phyloP scores from a whole-genome alignment of 2,888 invertebrate species.

The Eustalomyia histrio region DNA sequence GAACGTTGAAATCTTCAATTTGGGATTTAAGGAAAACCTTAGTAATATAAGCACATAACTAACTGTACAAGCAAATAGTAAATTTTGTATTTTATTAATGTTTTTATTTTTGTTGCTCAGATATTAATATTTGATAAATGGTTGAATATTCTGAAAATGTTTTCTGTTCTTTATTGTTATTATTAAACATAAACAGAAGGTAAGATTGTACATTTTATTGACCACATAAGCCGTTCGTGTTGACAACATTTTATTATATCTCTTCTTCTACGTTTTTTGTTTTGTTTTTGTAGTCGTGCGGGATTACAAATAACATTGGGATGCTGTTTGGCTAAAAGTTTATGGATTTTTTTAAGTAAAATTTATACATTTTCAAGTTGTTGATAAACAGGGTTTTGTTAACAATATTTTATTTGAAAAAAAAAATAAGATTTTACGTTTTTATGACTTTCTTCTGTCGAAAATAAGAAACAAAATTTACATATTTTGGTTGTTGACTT shows the following conservation, averaged over 20 bases:
- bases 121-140: slow-evolving; percentile 36
- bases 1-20: too few relatives aligned
- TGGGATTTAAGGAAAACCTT: too few relatives aligned
- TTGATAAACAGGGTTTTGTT: slow-evolving; percentile 33
- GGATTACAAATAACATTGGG: slow-evolving; percentile 49
- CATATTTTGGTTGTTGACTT: slow-evolving; percentile 41
- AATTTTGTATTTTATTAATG: slow-evolving; percentile 40
- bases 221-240: slow-evolving; percentile 71
- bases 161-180: slow-evolving; percentile 45
- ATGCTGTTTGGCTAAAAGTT: slow-evolving; percentile 48
- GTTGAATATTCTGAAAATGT: slow-evolving; percentile 32
- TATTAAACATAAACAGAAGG: slow-evolving; percentile 65
- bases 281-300: slow-evolving; percentile 29
- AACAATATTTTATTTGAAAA: slow-evolving; percentile 15
- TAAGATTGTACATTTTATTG: slow-evolving; percentile 68
- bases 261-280: slow-evolving; percentile 46
- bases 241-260: slow-evolving; percentile 69
- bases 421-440: slow-evolving; percentile 19
- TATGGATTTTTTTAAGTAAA: slow-evolving; percentile 52
- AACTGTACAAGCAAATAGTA: slow-evolving; percentile 10
- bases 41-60: too few relatives aligned
- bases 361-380: slow-evolving; percentile 44
- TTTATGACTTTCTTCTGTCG: slow-evolving; percentile 44
- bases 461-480: slow-evolving; percentile 42
- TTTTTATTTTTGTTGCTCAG: slow-evolving; percentile 15